Evolutionary conservation across 2,888 invertebrate genomes (phyloP), one percentile per base, ranked within the genome.

Genomic region (Sussaba pulchella): DNA sequence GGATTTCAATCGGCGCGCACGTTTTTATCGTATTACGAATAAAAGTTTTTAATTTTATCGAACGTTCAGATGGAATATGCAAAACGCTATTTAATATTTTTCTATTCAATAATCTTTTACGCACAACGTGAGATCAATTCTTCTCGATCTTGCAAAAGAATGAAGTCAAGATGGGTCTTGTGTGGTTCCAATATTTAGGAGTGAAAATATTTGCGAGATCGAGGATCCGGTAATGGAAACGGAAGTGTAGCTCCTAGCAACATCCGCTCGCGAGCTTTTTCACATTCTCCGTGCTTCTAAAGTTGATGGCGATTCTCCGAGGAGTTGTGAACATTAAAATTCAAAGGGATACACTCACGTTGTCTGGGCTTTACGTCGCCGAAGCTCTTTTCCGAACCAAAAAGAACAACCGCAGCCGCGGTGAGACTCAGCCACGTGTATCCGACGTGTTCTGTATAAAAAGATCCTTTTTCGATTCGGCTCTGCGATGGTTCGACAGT

Each of bases 301-400:
- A 36, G 41, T n/a, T 54, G n/a, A 41, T 50, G 52, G 31, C 59
- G 78, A 86, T 84, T 85, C 85, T 74, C 84, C n/a, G 50, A 76
- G 83, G 82, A 84, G 70, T 78, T 78, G 31, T 69, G 73, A 61
- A 64, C 76, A 83, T 83, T 86, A 85, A 84, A 85, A 86, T 86
- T 86, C 85, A 84, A 84, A 82, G 82, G 83, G 76, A 82, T 74
- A 50, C 75, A 43, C 52, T 77, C 74, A 43, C 71, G 73, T 63
- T 47, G 79, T 80, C 77, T 74, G 69, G 77, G 82, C 67, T 76
- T 82, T 74, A 57, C 64, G 67, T 43, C 45, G 79, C 66, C 70
- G 59, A 61, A 41, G 41, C 43, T 67, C n/a, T 41, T 57, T 26
- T 14, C 43, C 39, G 31, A 17, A n/a, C 31, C n/a, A n/a, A 67